These are phyloP conservation scores for Falco punctatus DNA, from an alignment of 2,113 vertebrate species.

Conservation along the genomic window DNA sequence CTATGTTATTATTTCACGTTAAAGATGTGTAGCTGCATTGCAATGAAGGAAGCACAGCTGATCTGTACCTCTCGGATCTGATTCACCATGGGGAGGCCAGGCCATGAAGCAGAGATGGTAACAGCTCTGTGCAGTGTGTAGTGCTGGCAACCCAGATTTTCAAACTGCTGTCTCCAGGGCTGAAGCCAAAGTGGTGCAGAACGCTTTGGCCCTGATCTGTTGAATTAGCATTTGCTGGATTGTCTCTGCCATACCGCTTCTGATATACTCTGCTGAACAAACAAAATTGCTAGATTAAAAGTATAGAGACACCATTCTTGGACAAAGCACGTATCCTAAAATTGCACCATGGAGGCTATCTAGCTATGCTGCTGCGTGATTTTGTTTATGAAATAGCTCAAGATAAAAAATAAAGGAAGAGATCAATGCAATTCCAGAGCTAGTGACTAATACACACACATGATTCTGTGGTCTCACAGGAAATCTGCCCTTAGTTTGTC, in stretches of 20 bases:
- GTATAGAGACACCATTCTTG: not conserved
- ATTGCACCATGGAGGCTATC: not conserved
- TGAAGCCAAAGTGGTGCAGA: not conserved
- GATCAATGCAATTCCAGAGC: not conserved
- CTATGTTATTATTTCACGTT: not conserved
- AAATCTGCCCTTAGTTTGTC: not conserved
- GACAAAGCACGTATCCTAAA: not conserved
- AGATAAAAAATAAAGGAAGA: not conserved
- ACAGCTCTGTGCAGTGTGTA: accelerated
- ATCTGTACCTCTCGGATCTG: not conserved
- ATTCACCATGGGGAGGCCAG: not conserved
- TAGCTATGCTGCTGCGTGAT: not conserved
- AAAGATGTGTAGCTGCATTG: not conserved
- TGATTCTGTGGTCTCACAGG: not conserved
- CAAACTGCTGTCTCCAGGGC: not conserved
- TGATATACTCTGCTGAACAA: not conserved
- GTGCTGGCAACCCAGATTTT: not conserved
- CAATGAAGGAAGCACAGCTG: not conserved
- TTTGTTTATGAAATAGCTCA: not conserved
- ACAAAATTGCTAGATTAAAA: not conserved
- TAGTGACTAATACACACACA: not conserved
- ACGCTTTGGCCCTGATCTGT: not conserved
- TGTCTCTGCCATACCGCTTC: not conserved
- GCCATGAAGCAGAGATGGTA: accelerated
- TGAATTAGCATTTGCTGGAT: not conserved